Conservation (phyloP, 2,113 vertebrate genomes). For the Cariama cristata region DNA sequence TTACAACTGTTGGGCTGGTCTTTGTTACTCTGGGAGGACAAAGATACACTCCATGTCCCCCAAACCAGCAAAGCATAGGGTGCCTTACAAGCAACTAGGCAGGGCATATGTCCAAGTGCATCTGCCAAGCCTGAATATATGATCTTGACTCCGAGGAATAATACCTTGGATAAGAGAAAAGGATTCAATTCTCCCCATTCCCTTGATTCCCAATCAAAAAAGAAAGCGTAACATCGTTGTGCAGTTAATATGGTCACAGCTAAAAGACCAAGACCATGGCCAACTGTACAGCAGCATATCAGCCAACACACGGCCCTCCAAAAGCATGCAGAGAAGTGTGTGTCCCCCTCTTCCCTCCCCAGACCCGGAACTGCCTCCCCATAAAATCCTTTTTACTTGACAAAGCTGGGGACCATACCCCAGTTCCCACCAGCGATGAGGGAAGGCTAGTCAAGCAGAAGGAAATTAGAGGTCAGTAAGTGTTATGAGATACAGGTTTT, state of each 20-base stretch:
- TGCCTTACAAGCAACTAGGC: neutral
- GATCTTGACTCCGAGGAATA: neutral
- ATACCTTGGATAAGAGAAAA: neutral
- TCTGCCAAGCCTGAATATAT: neutral
- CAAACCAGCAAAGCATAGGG: neutral
- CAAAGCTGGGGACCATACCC: neutral
- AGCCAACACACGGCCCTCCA: neutral
- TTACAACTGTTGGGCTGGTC: neutral
- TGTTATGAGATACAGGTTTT: neutral
- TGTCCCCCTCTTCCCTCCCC: neutral
- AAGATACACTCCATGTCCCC: neutral
- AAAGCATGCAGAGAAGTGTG: neutral
- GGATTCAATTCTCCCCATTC: neutral
- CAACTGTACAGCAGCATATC: rapidly evolving
- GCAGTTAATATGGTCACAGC: neutral
- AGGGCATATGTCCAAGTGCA: neutral
- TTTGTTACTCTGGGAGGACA: neutral
- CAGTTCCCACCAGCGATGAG: neutral
- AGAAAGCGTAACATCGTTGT: neutral
- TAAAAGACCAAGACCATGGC: neutral
- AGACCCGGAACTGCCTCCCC: neutral
- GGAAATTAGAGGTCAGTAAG: neutral
- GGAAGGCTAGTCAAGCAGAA: neutral
- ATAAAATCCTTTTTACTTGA: neutral
- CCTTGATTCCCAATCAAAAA: neutral